phyloP scores from a whole-genome alignment of 2,797 vertebrate species.

The Channallabes apus region DNA sequence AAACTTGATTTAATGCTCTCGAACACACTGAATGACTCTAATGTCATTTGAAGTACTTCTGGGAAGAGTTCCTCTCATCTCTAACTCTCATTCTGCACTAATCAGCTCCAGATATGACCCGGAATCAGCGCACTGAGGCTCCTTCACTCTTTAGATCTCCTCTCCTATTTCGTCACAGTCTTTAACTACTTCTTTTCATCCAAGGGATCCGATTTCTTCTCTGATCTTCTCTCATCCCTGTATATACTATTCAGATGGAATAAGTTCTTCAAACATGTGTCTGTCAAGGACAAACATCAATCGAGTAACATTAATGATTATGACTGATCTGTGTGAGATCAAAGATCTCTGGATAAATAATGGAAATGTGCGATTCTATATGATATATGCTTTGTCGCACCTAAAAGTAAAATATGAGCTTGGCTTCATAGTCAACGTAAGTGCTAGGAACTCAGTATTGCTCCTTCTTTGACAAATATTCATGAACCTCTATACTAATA shows the following conservation, averaged over 20 bases:
- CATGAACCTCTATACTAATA: background rate
- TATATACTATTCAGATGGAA: constrained; percentile 16
- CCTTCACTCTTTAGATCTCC: constrained; percentile 14
- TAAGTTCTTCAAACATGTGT: constrained; percentile 1
- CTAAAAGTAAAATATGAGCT: background rate
- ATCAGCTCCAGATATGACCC: constrained; percentile 57
- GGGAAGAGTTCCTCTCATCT: constrained; percentile 58
- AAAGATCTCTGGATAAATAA: background rate
- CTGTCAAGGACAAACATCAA: background rate
- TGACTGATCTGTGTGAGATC: background rate
- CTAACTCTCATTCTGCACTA: constrained; percentile 48
- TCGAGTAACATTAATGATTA: background rate
- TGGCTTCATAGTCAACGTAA: background rate
- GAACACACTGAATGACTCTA: constrained; percentile 55
- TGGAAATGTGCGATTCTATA: too few relatives aligned
- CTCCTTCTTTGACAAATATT: background rate
- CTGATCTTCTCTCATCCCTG: background rate
- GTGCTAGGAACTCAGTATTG: background rate
- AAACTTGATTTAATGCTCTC: constrained; percentile 57
- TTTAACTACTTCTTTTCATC: constrained; percentile 6
- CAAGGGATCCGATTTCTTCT: background rate
- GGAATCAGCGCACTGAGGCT: constrained; percentile 13
- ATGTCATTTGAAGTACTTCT: constrained; percentile 59
- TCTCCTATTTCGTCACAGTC: constrained; percentile 20
- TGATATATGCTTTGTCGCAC: background rate